Evolutionary conservation across 2,797 vertebrate species (phyloP), one percentile per base, ranked within the genome.

Genomic region (Spinus pinus): DNA sequence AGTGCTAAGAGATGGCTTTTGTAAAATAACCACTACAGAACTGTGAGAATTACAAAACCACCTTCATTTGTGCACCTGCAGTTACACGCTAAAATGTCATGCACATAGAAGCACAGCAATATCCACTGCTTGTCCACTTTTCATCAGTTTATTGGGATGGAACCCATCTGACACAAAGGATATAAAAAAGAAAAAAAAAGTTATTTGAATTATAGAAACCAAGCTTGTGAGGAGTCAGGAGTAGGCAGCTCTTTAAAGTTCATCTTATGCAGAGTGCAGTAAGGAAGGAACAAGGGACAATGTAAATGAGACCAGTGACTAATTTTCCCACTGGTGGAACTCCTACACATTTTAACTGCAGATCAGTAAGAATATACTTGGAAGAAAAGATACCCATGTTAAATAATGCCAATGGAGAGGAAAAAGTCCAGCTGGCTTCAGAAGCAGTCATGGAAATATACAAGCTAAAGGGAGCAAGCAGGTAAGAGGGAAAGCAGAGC

Each of bases 221-320:
- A 79, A 50, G 31, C 16, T 54, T 57, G 13, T 78, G 61, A 92
- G 53, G 67, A 89, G 53, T 67, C 64, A 85, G 57, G 64, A 95
- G 84, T 77, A 80, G 81, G 88, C 83, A 95, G 86, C 27, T 85
- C 75, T 81, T 85, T 88, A 83, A 93, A 94, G 90, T 81, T 94
- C 79, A 89, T 86, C 39, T 82, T 88, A 56, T 10, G 14, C 60
- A 83, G 33, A 88, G 54, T 85, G 74, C 75, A 72, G 35, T 31
- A 65, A 81, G 54, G 62, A 86, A 93, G 57, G 37, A 92, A 66
- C 60, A 69, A 91, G 87, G 89, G 92, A 93, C 82, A 93, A 89
- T 57, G 80, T 56, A 94, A 95, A 95, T 97, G 85, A 96, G 79
- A 94, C 75, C 61, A 7, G 30, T 95, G 96, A 96, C 73, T 96